These are phyloP conservation scores for Ceyx cyanopectus DNA, from an alignment of 2,113 vertebrate genomes.

Conservation along the genomic window DNA sequence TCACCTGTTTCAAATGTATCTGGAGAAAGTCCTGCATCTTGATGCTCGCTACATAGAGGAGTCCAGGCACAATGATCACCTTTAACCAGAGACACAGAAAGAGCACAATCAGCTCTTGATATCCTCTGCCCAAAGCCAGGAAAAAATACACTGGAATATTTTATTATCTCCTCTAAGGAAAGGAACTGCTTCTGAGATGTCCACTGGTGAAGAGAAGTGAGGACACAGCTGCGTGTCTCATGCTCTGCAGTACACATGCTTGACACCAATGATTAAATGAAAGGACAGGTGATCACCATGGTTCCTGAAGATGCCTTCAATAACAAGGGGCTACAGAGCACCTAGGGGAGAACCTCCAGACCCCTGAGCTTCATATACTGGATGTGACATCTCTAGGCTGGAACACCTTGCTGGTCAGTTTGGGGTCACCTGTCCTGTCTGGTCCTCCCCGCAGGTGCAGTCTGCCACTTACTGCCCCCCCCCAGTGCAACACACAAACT, in stretches of 20 bases:
- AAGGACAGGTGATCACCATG: neutral
- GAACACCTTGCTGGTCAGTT: too few relatives aligned
- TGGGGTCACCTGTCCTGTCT: too few relatives aligned
- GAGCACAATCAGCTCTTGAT: conserved; percentile 1
- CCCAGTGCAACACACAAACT: too few relatives aligned
- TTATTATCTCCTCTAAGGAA: neutral
- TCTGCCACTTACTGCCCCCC: too few relatives aligned
- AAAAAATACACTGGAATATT: neutral
- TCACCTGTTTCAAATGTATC: conserved; percentile 57
- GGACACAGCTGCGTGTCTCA: too few relatives aligned
- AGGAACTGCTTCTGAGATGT: neutral
- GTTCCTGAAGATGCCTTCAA: neutral
- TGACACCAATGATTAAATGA: neutral
- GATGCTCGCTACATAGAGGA: conserved; percentile 19
- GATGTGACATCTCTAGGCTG: too few relatives aligned
- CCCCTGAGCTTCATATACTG: too few relatives aligned
- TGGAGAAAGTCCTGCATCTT: conserved; percentile 45
- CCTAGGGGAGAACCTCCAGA: too few relatives aligned
- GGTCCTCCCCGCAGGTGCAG: too few relatives aligned
- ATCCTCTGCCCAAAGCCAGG: neutral
- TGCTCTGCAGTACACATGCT: too few relatives aligned
- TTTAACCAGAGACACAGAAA: conserved; percentile 40
- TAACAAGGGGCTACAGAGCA: neutral
- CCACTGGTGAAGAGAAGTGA: neutral
- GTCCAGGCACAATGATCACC: conserved; percentile 48